These are phyloP conservation scores for Falco concolor DNA, from an alignment of 2,797 vertebrate species.

Conservation along the genomic window DNA sequence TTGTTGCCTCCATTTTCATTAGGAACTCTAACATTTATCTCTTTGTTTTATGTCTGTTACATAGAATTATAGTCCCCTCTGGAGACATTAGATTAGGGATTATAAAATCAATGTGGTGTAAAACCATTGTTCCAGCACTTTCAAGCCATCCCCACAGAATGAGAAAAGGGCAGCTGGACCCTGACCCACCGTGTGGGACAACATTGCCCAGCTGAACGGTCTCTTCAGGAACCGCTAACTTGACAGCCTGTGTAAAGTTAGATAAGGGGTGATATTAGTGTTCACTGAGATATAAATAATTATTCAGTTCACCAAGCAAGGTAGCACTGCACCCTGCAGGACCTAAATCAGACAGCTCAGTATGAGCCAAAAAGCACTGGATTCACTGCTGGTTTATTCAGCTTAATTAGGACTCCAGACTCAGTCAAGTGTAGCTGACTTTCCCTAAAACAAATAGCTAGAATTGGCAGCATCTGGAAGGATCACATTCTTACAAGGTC, in stretches of 20 bases:
- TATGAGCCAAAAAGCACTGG: conserved; percentile 43
- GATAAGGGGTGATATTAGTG: conserved; percentile 51
- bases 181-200: conserved; percentile 30
- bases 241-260: conserved; percentile 60
- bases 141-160: conserved; percentile 39
- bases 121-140: conserved; percentile 59
- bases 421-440: background rate
- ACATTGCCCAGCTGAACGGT: background rate
- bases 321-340: conserved; percentile 49
- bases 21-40: conserved; percentile 60
- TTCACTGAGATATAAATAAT: conserved; percentile 68
- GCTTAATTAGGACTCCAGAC: conserved; percentile 29
- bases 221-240: conserved; percentile 14
- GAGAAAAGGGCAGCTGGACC: conserved; percentile 25
- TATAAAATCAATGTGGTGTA: conserved; percentile 64
- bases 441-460: conserved; percentile 32
- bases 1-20: conserved; percentile 42
- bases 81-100: conserved; percentile 65
- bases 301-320: conserved; percentile 54
- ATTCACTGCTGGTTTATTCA: conserved; percentile 54
- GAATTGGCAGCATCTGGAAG: background rate
- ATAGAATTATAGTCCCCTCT: conserved; percentile 42
- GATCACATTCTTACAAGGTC: background rate
- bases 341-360: conserved; percentile 48
- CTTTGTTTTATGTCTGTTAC: conserved; percentile 57